Evolutionary conservation across 2,113 vertebrate species (phyloP).

Genomic region (Platichthys flesus): DNA sequence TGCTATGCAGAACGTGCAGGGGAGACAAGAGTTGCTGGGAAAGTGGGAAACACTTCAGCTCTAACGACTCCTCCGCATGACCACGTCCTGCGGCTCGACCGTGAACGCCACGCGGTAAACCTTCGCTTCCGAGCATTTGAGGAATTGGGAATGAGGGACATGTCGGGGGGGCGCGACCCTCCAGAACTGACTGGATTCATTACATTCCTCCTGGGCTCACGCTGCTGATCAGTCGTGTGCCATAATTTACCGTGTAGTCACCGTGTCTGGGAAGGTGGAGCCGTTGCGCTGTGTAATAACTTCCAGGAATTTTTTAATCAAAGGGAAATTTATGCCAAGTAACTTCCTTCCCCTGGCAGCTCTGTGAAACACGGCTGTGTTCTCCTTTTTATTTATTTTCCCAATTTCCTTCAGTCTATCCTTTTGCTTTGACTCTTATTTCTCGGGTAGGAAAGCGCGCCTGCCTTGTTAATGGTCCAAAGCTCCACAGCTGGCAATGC

Average conservation of each 20-base stretch:
- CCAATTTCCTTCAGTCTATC: constrained; percentile 11
- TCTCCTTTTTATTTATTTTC: constrained; percentile 39
- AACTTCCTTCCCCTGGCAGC: constrained; percentile 10
- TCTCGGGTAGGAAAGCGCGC: neutral
- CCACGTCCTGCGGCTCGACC: constrained; percentile 27
- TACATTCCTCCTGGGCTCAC: constrained; percentile 23
- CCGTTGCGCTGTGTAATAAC: constrained; percentile 13
- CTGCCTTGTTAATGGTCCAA: constrained; percentile 17
- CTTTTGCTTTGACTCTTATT: constrained; percentile 28
- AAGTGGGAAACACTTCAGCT: constrained; percentile 45
- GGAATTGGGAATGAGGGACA: constrained; percentile 13
- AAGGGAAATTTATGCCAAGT: neutral
- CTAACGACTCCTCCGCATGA: constrained; percentile 38
- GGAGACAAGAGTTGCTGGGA: constrained; percentile 7
- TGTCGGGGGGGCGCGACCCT: neutral
- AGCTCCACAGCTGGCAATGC: constrained; percentile 29
- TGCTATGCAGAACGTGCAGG: constrained; percentile 1
- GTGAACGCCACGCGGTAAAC: constrained; percentile 30
- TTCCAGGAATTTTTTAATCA: neutral
- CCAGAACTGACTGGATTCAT: constrained; percentile 29
- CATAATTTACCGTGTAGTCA: constrained; percentile 32
- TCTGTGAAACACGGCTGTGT: constrained; percentile 7
- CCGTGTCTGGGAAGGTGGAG: constrained; percentile 1
- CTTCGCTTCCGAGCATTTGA: constrained; percentile 8
- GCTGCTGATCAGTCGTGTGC: constrained; percentile 30